phyloP scores from a whole-genome alignment of 1,140 invertebrate species.

The Drosophila repletoides region DNA sequence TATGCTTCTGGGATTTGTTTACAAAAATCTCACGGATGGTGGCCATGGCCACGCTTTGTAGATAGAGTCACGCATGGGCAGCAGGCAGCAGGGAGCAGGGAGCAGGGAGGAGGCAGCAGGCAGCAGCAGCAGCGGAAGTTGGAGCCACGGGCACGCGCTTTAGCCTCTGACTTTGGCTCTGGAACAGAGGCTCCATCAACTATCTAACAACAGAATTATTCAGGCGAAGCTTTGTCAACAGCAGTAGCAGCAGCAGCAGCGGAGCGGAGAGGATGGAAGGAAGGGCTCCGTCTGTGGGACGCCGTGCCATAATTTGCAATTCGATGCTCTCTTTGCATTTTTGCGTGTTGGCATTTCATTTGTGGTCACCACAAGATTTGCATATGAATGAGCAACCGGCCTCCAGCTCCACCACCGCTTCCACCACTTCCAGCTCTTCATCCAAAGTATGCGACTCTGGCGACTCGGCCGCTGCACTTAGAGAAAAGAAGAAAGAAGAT shows the following conservation, averaged over 20 bases:
- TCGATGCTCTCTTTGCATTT: constrained; percentile 79
- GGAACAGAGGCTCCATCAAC: not conserved
- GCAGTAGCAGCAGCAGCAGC: not conserved
- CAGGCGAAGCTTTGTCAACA: constrained; percentile 42
- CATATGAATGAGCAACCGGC: constrained; percentile 74
- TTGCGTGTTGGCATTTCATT: constrained; percentile 80
- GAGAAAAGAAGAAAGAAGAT: no score
- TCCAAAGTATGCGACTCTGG: no score
- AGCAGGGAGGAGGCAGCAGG: constrained; percentile 56
- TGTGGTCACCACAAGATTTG: constrained; percentile 69
- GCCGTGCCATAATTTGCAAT: constrained; percentile 67
- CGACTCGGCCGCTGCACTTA: no score
- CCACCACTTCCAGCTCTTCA: no score
- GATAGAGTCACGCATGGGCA: constrained; percentile 62
- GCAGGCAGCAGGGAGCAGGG: constrained; percentile 44
- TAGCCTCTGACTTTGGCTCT: constrained; percentile 29
- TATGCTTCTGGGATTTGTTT: constrained; percentile 46
- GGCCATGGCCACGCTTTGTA: constrained; percentile 53
- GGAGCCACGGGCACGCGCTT: constrained; percentile 64
- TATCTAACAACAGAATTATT: constrained; percentile 45
- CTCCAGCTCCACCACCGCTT: no score
- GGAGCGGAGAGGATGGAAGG: not conserved
- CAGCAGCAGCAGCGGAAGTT: constrained; percentile 56
- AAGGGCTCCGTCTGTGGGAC: constrained; percentile 2
- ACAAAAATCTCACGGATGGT: constrained; percentile 37